These are phyloP conservation scores for Meloidogyne chitwoodi DNA, from an alignment of 1,140 invertebrate species.

Conservation along the genomic window DNA sequence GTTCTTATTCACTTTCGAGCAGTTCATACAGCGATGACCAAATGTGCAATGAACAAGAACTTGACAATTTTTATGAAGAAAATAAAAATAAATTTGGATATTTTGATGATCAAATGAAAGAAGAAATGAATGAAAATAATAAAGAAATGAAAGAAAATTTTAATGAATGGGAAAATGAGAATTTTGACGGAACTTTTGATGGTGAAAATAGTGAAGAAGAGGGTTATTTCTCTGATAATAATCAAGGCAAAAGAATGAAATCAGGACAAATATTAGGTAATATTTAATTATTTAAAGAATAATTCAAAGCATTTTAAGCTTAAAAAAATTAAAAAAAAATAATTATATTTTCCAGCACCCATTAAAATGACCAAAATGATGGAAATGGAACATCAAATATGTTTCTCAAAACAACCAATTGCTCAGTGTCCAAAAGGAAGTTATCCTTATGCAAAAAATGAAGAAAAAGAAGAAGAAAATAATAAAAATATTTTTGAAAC, in stretches of 20 bases:
- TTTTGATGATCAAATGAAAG: background rate
- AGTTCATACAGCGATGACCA: background rate
- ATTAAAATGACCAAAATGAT: background rate
- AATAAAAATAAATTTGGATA: background rate
- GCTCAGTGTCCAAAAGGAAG: conserved; percentile 30
- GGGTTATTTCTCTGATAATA: background rate
- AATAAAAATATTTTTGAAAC: background rate
- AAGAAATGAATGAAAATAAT: background rate
- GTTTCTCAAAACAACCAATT: conserved; percentile 43
- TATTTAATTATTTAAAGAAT: no score
- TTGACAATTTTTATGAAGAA: conserved; percentile 11
- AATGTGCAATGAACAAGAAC: conserved; percentile 6
- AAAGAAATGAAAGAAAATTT: background rate
- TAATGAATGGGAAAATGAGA: conserved; percentile 5
- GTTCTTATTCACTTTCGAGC: conserved; percentile 17
- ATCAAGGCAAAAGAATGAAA: no score
- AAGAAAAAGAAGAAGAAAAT: background rate
- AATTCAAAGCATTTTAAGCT: no score
- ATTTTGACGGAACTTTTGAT: background rate
- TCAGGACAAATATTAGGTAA: no score
- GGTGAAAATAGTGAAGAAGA: background rate
- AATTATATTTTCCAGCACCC: background rate
- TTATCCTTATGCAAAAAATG: background rate
- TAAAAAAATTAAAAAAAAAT: no score
- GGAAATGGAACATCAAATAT: conserved; percentile 32